These are phyloP conservation scores for Cheirogaleus major DNA, from an alignment of 2,797 vertebrate species.

Conservation along the genomic window DNA sequence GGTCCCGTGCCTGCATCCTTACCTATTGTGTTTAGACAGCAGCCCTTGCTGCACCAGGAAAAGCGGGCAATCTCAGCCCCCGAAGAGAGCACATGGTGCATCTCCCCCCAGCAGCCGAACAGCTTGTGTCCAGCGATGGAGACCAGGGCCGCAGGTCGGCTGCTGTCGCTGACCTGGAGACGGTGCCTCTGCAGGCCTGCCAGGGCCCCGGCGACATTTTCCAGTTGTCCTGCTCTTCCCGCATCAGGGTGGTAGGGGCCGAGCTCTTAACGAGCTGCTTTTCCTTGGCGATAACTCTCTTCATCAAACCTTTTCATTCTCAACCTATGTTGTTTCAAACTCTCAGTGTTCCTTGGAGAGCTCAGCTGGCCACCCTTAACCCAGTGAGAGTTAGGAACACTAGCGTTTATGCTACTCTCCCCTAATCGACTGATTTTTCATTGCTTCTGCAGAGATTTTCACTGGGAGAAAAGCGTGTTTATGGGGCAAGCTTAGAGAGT, in stretches of 20 bases:
- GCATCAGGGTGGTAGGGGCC: not conserved
- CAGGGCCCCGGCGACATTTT: not conserved
- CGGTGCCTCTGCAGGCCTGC: rapidly evolving
- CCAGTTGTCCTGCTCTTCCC: not conserved
- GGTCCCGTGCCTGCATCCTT: too few relatives aligned
- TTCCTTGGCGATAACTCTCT: not conserved
- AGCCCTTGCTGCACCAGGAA: not conserved
- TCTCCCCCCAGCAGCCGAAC: not conserved
- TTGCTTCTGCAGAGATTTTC: not conserved
- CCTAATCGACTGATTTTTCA: not conserved
- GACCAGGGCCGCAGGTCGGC: not conserved
- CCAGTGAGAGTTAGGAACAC: not conserved
- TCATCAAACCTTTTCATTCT: not conserved
- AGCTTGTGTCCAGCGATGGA: rapidly evolving
- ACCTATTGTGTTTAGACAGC: rapidly evolving
- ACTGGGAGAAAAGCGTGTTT: not conserved
- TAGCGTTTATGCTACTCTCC: not conserved
- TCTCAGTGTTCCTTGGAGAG: not conserved
- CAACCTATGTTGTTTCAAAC: not conserved
- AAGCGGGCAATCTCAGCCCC: not conserved
- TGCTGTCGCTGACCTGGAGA: too few relatives aligned
- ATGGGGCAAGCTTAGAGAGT: not conserved
- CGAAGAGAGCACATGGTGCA: rapidly evolving
- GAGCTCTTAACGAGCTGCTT: not conserved
- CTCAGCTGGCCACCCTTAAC: not conserved